Evolutionary conservation across 2,113 vertebrate genomes (phyloP).

Genomic region (Melanocharis versteri): DNA sequence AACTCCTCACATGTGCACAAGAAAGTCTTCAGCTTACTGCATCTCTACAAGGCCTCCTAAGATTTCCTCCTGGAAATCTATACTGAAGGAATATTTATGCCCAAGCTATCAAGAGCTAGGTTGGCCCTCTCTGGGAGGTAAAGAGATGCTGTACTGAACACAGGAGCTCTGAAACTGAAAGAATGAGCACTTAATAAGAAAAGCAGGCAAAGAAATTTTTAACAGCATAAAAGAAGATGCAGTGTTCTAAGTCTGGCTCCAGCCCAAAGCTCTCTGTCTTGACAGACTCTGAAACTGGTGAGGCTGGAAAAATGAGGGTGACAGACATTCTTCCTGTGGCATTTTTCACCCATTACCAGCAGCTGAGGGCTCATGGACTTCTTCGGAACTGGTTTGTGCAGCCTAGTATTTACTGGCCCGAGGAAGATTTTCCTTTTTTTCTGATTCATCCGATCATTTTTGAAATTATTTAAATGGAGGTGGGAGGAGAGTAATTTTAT

Average conservation of each 20-base stretch:
- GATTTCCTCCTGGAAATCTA: neutral
- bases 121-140: neutral
- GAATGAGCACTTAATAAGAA: neutral
- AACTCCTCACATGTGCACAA: neutral
- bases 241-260: neutral
- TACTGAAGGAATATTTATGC: neutral
- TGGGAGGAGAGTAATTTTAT: rapidly evolving
- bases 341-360: neutral
- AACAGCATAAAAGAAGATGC: neutral
- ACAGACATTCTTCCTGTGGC: neutral
- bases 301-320: neutral
- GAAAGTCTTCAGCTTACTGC: neutral
- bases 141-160: neutral
- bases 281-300: neutral
- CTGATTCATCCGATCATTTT: neutral
- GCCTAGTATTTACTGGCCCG: neutral
- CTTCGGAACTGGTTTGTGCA: neutral
- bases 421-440: neutral
- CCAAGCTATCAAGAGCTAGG: rapidly evolving
- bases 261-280: neutral
- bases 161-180: neutral
- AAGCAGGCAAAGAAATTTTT: neutral
- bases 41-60: neutral
- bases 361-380: neutral
- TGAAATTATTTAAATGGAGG: neutral